Evolutionary conservation across 2,888 invertebrate species (phyloP).

Genomic region (Doris montereyensis): DNA sequence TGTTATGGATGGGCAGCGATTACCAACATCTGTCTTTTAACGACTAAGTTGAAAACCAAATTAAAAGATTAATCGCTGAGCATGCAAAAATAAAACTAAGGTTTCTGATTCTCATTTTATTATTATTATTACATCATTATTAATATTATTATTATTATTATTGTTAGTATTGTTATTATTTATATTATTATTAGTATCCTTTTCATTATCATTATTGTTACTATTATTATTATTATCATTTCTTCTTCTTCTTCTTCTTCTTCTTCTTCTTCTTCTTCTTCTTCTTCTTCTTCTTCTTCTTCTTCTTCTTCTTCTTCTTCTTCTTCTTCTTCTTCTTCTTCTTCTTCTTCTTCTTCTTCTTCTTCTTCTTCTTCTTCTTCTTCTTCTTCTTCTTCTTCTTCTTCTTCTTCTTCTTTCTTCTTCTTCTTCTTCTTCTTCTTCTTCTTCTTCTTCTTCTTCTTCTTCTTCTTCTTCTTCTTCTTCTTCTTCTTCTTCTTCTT

Average conservation of each 20-base stretch:
- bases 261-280: not conserved
- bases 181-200: no score
- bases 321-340: not conserved
- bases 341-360: not conserved
- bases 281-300: not conserved
- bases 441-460: not conserved
- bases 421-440: not conserved
- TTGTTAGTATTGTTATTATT: no score
- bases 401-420: not conserved
- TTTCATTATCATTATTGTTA: not conserved
- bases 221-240: no score
- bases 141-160: no score
- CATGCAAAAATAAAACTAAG: no score
- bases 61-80: no score
- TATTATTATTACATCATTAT: no score
- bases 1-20: no score
- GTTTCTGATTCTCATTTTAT: slow-evolving; percentile 33
- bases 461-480: not conserved
- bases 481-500: not conserved
- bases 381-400: not conserved
- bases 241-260: not conserved
- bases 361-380: not conserved
- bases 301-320: not conserved
- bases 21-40: no score
- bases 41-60: no score